Base-by-base conservation (phyloP, 2,888 invertebrate genomes). In the Nipponacmea schrenckii region DNA sequence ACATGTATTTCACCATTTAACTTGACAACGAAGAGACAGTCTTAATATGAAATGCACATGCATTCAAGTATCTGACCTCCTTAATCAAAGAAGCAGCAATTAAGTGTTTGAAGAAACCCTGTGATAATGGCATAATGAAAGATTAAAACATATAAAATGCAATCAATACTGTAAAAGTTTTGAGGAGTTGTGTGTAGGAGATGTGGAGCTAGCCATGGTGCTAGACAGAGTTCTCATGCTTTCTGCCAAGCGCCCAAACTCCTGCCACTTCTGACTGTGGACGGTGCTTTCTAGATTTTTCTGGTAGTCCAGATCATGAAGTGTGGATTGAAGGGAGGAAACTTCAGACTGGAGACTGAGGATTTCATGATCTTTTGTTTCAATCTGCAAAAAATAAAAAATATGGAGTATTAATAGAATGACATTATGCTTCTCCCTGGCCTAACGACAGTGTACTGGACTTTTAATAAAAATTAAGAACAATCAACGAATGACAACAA, bases 231-330 rank as follows among this genome's bases (percentile, higher is more conserved):
- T 80, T 69, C 86, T 81, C 88, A 89, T 88, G 76, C 84, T 86
- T 67, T 88, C 87, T 0, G 89, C 88, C 67, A 89, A 79, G n/a
- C 83, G 80, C 50, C 84, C 84, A 76, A 89, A 87, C 79, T 89
- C 89, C 63, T 84, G 84, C 89, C 89, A 89, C 71, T 86, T 86
- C 78, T 88, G 87, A 46, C 77, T 83, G 75, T 89, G 87, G 24
- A 85, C 73, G 1, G 81, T 77, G 7, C 78, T 74, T 73, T 88
- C 85, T 39, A 85, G 68, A 1, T 73, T 74, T 63, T 84, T 84
- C 72, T 84, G 73, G 26, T 82, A 79, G 44, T 85, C 84, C 17
- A 78, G 56, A 17, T 80, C 76, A 39, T 78, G 74, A 1, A 85
- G 46, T 17, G 74, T 74, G 3, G 72, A 50, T n/a, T 81, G 82